Conservation (phyloP, 2,797 vertebrate genomes). For the Xiphophorus birchmanni region DNA sequence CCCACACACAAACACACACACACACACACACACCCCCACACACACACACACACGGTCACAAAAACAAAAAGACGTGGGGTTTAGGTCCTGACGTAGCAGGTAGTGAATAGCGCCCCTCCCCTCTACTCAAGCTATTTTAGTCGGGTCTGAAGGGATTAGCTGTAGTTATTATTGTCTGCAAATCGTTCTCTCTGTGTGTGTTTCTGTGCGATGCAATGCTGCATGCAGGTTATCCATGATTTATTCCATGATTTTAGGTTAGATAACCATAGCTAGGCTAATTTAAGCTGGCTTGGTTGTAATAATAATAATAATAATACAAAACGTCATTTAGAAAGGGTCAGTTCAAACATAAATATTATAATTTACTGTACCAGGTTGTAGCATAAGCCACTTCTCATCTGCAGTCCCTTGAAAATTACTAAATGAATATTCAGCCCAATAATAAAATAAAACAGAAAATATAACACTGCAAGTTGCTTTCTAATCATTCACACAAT, state of each 20-base stretch:
- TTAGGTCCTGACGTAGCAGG: constrained; percentile 12
- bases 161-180: constrained; percentile 61
- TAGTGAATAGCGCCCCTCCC: constrained; percentile 30
- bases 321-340: no score
- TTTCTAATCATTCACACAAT: no score
- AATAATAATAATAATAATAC: no score
- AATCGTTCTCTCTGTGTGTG: not conserved
- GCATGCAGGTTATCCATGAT: not conserved
- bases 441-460: no score
- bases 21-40: not conserved
- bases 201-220: not conserved
- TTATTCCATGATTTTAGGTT: not conserved
- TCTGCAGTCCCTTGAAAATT: no score
- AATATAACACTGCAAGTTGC: no score
- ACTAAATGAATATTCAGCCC: no score
- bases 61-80: not conserved
- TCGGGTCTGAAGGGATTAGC: constrained; percentile 77
- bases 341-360: no score
- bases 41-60: not conserved
- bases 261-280: not conserved
- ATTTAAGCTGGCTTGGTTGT: not conserved
- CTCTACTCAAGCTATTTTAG: constrained; percentile 72
- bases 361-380: no score
- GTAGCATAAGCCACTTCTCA: no score
- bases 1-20: not conserved